phyloP scores from a whole-genome alignment of 2,888 invertebrate species.

The Drosophila flavopinicola region DNA sequence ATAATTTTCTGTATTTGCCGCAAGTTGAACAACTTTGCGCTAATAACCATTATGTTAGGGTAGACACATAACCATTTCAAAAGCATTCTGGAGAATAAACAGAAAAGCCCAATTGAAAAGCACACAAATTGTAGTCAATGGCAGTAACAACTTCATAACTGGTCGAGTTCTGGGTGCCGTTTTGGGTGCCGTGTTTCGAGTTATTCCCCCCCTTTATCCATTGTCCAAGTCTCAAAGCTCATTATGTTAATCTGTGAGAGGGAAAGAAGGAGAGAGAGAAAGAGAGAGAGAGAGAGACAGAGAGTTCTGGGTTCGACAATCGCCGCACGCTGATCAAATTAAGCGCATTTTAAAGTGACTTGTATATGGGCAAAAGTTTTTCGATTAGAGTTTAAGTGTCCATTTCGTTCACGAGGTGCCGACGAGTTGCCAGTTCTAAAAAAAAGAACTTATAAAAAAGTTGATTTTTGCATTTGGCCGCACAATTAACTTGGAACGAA shows the following conservation, averaged over 20 bases:
- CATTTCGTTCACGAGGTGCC: constrained; percentile 75
- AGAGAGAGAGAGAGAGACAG: constrained; percentile 5
- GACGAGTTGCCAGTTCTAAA: constrained; percentile 45
- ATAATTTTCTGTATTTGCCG: constrained; percentile 16
- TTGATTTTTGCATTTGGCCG: constrained; percentile 78
- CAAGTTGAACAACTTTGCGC: constrained; percentile 4
- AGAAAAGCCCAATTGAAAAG: constrained; percentile 36
- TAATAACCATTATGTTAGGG: constrained; percentile 32
- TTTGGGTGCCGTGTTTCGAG: not conserved
- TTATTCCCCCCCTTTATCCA: constrained; percentile 13
- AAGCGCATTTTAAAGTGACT: constrained; percentile 78
- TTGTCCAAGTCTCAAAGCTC: constrained; percentile 52
- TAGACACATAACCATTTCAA: constrained; percentile 45
- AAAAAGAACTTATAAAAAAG: constrained; percentile 64
- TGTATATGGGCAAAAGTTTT: constrained; percentile 78
- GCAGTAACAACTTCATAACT: constrained; percentile 72
- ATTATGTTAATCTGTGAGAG: constrained; percentile 70
- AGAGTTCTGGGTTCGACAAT: constrained; percentile 55
- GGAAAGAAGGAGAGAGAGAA: constrained; percentile 13
- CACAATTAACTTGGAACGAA: constrained; percentile 74
- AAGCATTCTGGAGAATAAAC: constrained; percentile 33
- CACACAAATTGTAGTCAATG: constrained; percentile 70
- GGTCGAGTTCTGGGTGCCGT: not conserved
- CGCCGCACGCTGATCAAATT: constrained; percentile 78
- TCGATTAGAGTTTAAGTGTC: constrained; percentile 80